Evolutionary conservation across 2,888 invertebrate species (phyloP).

Genomic region (Therioaphis trifolii): DNA sequence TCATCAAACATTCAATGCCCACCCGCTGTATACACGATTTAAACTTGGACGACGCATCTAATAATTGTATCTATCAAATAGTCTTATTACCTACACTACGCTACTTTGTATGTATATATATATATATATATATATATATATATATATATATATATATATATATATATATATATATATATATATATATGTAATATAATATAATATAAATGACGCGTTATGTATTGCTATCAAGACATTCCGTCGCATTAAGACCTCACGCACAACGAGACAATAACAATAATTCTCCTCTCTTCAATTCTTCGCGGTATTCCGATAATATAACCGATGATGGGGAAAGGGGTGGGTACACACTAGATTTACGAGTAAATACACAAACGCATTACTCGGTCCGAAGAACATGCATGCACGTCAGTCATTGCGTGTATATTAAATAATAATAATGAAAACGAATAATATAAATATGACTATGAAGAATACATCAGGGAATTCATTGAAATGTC

Average conservation of each 20-base stretch:
- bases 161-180: no score
- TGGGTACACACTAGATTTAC: neutral
- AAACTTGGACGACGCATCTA: neutral
- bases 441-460: neutral
- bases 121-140: neutral
- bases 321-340: neutral
- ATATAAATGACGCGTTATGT: neutral
- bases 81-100: neutral
- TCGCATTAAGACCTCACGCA: constrained; percentile 58
- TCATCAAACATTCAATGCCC: constrained; percentile 35
- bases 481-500: constrained; percentile 17
- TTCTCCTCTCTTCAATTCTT: neutral
- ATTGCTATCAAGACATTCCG: constrained; percentile 43
- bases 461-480: constrained; percentile 9
- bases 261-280: constrained; percentile 22
- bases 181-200: no score
- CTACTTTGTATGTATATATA: neutral
- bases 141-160: neutral
- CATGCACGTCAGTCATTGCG: neutral
- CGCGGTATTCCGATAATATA: neutral
- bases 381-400: constrained; percentile 36
- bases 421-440: neutral
- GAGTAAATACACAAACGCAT: constrained; percentile 33
- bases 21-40: neutral
- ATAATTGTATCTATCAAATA: constrained; percentile 35